Evolutionary conservation across 2,888 invertebrate species (phyloP).

Genomic region (Mythimna albipuncta): DNA sequence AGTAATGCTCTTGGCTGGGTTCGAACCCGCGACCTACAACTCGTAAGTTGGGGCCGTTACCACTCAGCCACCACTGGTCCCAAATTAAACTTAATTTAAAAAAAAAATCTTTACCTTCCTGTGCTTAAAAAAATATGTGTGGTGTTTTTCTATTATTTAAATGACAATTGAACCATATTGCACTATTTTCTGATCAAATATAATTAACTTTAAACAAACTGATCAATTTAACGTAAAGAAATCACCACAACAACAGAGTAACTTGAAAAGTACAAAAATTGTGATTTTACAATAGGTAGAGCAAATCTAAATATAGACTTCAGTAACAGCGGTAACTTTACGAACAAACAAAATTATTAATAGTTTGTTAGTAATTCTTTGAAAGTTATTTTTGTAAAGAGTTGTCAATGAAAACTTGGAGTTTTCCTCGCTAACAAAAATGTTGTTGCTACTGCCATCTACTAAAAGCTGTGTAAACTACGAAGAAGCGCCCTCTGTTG

Average conservation of each 20-base stretch:
- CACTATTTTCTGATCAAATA: no score
- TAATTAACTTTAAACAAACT: background rate
- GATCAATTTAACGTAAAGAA: no score
- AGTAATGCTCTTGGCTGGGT: no score
- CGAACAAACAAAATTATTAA: conserved; percentile 21
- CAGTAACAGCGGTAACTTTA: conserved; percentile 8
- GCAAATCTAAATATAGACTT: background rate
- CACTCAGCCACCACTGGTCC: no score
- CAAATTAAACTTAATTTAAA: no score
- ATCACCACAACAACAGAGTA: no score
- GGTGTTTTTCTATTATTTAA: no score
- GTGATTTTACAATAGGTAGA: background rate
- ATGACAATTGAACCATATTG: no score
- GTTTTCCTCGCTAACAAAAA: background rate
- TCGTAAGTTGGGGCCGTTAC: no score
- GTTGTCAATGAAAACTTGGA: background rate
- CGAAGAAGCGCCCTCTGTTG: conserved; percentile 29
- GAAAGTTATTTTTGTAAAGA: background rate
- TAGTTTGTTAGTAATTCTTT: background rate
- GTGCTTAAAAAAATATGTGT: no score
- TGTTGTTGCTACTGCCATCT: conserved; percentile 31
- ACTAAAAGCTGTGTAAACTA: background rate
- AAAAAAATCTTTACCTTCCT: no score
- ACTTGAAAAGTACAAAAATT: background rate
- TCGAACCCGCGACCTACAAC: no score